Evolutionary conservation across 2,113 vertebrate genomes (phyloP).

Genomic region (Trematocara macrostoma): DNA sequence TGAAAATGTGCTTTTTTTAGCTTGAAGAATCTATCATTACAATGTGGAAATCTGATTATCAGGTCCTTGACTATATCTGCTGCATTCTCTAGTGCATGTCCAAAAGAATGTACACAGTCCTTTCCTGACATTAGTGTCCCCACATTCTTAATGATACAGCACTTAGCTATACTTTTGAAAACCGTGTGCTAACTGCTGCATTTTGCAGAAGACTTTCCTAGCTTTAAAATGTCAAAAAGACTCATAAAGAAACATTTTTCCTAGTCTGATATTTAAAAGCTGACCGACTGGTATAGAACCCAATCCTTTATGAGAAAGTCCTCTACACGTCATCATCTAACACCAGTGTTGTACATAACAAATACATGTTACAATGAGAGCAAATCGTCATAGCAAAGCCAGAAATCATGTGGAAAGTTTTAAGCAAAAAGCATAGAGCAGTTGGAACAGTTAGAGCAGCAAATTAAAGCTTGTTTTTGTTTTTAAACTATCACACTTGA

Average conservation of each 20-base stretch:
- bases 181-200: not conserved
- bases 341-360: not conserved
- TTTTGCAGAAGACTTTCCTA: not conserved
- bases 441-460: not conserved
- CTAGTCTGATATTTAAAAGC: not conserved
- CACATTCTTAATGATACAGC: not conserved
- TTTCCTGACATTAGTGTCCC: not conserved
- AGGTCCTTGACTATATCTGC: not conserved
- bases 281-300: not conserved
- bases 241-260: not conserved
- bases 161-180: not conserved
- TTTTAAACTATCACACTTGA: not conserved
- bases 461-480: not conserved
- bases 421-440: not conserved
- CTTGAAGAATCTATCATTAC: not conserved
- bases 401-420: not conserved
- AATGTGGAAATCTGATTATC: not conserved
- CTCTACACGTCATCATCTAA: not conserved
- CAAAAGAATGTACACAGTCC: not conserved
- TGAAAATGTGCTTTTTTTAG: not conserved
- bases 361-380: not conserved
- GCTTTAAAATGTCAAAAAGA: not conserved
- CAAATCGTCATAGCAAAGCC: not conserved
- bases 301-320: not conserved
- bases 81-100: not conserved